Conservation (phyloP, 2,113 vertebrate genomes). For the Poeciliopsis prolifica region DNA sequence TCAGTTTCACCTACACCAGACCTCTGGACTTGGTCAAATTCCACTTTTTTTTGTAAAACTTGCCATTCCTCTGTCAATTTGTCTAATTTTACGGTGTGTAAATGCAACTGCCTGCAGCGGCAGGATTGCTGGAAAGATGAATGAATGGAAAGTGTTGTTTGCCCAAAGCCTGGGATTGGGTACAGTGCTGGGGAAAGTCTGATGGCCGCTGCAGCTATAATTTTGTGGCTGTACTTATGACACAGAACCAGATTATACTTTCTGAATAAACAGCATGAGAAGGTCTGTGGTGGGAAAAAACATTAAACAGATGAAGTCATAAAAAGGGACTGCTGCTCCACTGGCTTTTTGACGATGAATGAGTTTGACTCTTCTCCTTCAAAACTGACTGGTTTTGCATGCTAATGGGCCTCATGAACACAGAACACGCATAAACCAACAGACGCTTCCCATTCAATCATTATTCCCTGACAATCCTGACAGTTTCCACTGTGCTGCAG, state of each 20-base stretch:
- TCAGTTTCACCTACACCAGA: background rate
- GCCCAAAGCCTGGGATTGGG: slow-evolving; percentile 47
- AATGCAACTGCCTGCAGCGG: slow-evolving; percentile 59
- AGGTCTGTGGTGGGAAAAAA: slow-evolving; percentile 67
- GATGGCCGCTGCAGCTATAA: slow-evolving; percentile 66
- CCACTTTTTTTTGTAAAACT: slow-evolving; percentile 36
- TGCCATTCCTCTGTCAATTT: slow-evolving; percentile 47
- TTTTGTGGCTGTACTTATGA: slow-evolving; percentile 69
- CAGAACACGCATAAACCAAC: slow-evolving; percentile 31
- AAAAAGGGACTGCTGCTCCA: slow-evolving; percentile 55
- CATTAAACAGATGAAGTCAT: slow-evolving; percentile 72
- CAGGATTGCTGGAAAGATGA: slow-evolving; percentile 62
- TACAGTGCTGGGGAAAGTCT: slow-evolving; percentile 49
- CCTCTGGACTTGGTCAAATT: slow-evolving; percentile 5
- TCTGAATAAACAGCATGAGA: slow-evolving; percentile 66
- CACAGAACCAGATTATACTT: slow-evolving; percentile 60
- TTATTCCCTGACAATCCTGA: slow-evolving; percentile 63
- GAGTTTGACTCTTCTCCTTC: slow-evolving; percentile 59
- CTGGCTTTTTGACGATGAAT: slow-evolving; percentile 58
- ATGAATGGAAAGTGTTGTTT: slow-evolving; percentile 72
- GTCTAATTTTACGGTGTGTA: slow-evolving; percentile 64
- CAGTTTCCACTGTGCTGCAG: slow-evolving; percentile 68
- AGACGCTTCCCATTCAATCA: slow-evolving; percentile 51
- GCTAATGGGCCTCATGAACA: slow-evolving; percentile 29
- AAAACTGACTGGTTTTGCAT: slow-evolving; percentile 56